Conservation (phyloP, 2,888 invertebrate genomes). For the Xylota segnis region DNA sequence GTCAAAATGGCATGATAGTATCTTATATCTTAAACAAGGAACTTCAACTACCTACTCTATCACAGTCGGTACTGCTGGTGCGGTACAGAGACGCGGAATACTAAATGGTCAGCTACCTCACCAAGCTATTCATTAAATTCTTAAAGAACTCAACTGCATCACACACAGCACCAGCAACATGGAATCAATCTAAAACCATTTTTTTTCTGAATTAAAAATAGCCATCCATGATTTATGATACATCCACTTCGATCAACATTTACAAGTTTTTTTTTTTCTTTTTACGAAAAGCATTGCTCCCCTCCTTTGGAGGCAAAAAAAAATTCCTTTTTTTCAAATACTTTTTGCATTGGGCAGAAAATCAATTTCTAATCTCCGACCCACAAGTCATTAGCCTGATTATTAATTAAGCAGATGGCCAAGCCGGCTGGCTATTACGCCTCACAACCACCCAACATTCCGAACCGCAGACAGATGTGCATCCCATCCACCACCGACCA, state of each 20-base stretch:
- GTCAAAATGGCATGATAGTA: no score
- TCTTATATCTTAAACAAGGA: no score
- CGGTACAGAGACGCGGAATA: no score
- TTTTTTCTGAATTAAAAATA: not conserved
- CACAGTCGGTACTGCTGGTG: no score
- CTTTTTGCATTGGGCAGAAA: slow-evolving; percentile 31
- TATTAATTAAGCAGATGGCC: slow-evolving; percentile 75
- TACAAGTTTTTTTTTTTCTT: not conserved
- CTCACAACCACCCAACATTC: slow-evolving; percentile 44
- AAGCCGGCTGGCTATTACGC: slow-evolving; percentile 36
- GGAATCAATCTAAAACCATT: not conserved
- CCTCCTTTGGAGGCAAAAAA: not conserved
- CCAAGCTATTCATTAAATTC: not conserved
- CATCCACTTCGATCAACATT: slow-evolving; percentile 5
- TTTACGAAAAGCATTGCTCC: not conserved
- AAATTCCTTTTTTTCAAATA: slow-evolving; percentile 8
- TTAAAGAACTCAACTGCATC: not conserved
- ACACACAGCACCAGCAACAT: not conserved
- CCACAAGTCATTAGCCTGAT: slow-evolving; percentile 74
- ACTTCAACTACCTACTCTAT: no score
- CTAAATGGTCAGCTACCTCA: no score
- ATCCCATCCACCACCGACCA: slow-evolving; percentile 40
- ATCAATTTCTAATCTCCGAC: slow-evolving; percentile 61
- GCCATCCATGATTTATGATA: not conserved
- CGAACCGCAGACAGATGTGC: slow-evolving; percentile 71